These are phyloP conservation scores for Schlechtendalia chinensis DNA, from an alignment of 1,140 invertebrate species.

Conservation along the genomic window DNA sequence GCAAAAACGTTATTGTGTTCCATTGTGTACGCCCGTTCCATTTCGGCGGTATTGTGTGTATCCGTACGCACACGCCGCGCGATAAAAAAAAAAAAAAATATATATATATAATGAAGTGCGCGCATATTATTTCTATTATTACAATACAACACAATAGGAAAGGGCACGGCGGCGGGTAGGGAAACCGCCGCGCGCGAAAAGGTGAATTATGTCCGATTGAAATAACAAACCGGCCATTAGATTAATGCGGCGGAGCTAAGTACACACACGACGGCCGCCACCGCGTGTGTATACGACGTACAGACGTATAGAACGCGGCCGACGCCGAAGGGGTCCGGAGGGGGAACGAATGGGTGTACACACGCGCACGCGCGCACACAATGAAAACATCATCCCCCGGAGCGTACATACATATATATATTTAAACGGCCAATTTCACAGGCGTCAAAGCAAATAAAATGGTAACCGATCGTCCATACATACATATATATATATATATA, in stretches of 20 bases:
- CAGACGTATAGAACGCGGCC: no score
- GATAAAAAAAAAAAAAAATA: no score
- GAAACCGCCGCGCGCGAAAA: neutral
- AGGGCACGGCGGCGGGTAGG: neutral
- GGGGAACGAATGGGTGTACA: neutral
- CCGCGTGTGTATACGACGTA: no score
- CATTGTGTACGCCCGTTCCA: neutral
- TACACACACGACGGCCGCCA: conserved; percentile 30
- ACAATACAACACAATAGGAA: neutral
- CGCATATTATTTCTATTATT: no score
- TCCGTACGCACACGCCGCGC: neutral
- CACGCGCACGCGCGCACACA: neutral
- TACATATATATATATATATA: neutral
- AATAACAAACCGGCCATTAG: conserved; percentile 46
- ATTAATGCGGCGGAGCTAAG: conserved; percentile 39
- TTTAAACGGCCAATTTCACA: conserved; percentile 50
- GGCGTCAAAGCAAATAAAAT: conserved; percentile 50
- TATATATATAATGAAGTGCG: conserved; percentile 41
- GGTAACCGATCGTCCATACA: conserved; percentile 12
- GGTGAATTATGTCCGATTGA: conserved; percentile 41
- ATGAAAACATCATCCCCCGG: conserved; percentile 46
- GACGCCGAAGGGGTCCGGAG: neutral
- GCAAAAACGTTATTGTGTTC: no score
- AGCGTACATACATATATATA: conserved; percentile 17
- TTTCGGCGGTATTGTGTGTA: neutral